Evolutionary conservation across 2,888 invertebrate genomes (phyloP).

Genomic region (Drosophila buzzatii): DNA sequence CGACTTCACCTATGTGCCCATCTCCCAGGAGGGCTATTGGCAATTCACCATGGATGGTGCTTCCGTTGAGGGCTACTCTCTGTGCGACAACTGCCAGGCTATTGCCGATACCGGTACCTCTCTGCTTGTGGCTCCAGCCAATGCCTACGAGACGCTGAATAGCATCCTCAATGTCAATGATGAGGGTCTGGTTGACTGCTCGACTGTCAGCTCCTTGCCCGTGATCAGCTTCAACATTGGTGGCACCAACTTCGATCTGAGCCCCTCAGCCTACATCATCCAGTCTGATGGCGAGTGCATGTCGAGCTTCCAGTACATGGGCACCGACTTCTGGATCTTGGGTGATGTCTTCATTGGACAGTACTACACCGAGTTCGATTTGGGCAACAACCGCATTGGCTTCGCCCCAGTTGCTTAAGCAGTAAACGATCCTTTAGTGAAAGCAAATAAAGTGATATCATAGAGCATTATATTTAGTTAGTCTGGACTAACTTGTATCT

Average conservation of each 20-base stretch:
- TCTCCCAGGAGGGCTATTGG: slow-evolving; percentile 96
- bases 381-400: slow-evolving; percentile 93
- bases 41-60: slow-evolving; percentile 95
- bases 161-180: slow-evolving; percentile 27
- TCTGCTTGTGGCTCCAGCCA: slow-evolving; percentile 90
- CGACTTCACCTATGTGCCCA: slow-evolving; percentile 88
- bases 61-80: slow-evolving; percentile 85
- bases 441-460: slow-evolving; percentile 24
- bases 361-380: slow-evolving; percentile 97
- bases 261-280: slow-evolving; percentile 91
- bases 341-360: slow-evolving; percentile 98
- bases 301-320: slow-evolving; percentile 94
- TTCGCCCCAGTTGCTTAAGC: slow-evolving; percentile 89
- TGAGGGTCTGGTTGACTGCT: slow-evolving; percentile 89
- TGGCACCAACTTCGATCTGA: slow-evolving; percentile 90
- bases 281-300: slow-evolving; percentile 90
- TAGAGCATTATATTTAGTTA: slow-evolving; percentile 17
- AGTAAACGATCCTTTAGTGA: slow-evolving; percentile 1
- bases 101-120: slow-evolving; percentile 98
- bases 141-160: slow-evolving; percentile 35
- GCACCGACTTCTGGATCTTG: slow-evolving; percentile 94
- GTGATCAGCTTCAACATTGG: slow-evolving; percentile 90
- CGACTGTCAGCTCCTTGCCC: slow-evolving; percentile 91
- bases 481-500: slow-evolving; percentile 1
- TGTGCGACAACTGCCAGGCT: slow-evolving; percentile 87